Evolutionary conservation across 2,888 invertebrate genomes (phyloP).

Genomic region (Acronicta psi): DNA sequence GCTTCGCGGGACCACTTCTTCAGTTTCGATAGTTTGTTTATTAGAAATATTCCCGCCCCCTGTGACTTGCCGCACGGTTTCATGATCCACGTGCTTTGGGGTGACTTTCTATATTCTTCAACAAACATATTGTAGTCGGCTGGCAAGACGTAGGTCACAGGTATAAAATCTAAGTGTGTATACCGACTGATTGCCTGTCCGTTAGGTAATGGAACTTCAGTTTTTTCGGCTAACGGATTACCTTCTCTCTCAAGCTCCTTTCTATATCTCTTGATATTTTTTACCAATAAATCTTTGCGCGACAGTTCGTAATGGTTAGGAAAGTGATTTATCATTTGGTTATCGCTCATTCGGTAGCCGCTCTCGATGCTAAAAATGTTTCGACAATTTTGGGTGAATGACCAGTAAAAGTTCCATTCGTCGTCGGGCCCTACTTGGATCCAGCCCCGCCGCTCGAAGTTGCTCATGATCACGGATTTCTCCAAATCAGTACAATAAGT

Average conservation of each 20-base stretch:
- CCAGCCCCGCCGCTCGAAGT: conserved; percentile 98
- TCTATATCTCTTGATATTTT: conserved; percentile 97
- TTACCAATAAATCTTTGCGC: conserved; percentile 97
- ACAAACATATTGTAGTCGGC: conserved; percentile 99
- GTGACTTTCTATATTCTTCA: conserved; percentile 97
- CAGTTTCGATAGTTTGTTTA: conserved; percentile 97
- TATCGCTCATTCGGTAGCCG: conserved; percentile 97
- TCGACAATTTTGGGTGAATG: conserved; percentile 96
- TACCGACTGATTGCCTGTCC: conserved; percentile 93
- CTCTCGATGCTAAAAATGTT: conserved; percentile 97
- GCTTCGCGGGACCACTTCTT: conserved; percentile 97
- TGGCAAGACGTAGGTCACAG: conserved; percentile 97
- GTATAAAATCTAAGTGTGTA: conserved; percentile 96
- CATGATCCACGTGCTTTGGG: conserved; percentile 99
- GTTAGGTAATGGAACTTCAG: conserved; percentile 80
- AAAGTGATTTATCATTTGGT: conserved; percentile 98
- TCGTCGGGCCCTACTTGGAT: conserved; percentile 95
- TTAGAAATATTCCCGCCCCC: conserved; percentile 97
- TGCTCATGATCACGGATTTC: conserved; percentile 96
- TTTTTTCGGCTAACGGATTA: conserved; percentile 94
- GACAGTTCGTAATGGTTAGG: conserved; percentile 98
- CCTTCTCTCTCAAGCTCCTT: conserved; percentile 97
- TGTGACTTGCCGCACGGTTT: conserved; percentile 98
- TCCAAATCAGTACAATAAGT: conserved; percentile 95
- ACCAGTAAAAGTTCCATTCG: conserved; percentile 99